Percentiles rank a stretch among this genome's conserved stretches.
These are phyloP conservation scores for Pseudochaenichthys georgianus DNA, from an alignment of 2,797 vertebrate genomes.

Conservation along the genomic window DNA sequence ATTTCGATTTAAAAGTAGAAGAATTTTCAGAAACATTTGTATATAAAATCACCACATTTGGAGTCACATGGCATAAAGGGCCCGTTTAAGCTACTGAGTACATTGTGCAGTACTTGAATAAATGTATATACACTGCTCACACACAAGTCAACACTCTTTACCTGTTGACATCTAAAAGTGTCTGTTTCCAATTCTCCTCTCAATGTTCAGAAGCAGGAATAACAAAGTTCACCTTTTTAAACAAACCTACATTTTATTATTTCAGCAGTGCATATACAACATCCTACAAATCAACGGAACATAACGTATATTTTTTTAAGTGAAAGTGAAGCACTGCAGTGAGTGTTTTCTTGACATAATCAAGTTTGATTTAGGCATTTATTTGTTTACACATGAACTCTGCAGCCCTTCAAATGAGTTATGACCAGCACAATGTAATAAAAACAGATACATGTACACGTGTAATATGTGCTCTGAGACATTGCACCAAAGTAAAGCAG, in stretches of 20 bases:
- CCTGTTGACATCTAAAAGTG: slow-evolving; percentile 33
- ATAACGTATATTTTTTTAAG: slow-evolving; percentile 35
- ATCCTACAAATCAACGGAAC: slow-evolving; percentile 60
- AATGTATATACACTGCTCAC: neutral
- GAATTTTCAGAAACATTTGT: too few species aligned
- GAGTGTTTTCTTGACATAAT: slow-evolving; percentile 31
- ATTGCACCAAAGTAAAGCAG: slow-evolving; percentile 20
- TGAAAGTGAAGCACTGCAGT: slow-evolving; percentile 25
- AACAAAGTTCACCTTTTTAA: slow-evolving; percentile 64
- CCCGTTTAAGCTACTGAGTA: too few species aligned
- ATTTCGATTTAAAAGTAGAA: too few species aligned
- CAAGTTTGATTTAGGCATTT: slow-evolving; percentile 29
- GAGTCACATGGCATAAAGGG: too few species aligned
- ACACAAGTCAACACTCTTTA: slow-evolving; percentile 29
- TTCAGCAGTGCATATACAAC: slow-evolving; percentile 71
- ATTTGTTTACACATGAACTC: slow-evolving; percentile 23
- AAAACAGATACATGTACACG: slow-evolving; percentile 26
- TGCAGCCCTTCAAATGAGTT: slow-evolving; percentile 36
- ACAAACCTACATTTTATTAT: slow-evolving; percentile 77
- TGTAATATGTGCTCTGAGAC: slow-evolving; percentile 12
- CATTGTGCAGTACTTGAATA: too few species aligned
- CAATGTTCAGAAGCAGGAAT: slow-evolving; percentile 34
- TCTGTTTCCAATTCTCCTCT: slow-evolving; percentile 31
- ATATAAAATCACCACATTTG: too few species aligned
- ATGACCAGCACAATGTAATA: slow-evolving; percentile 56